A percentile compares a stretch with the other conserved stretches of the same genome.
Conservation (phyloP, 2,888 invertebrate species). For the Ornithoptera alexandrae region DNA sequence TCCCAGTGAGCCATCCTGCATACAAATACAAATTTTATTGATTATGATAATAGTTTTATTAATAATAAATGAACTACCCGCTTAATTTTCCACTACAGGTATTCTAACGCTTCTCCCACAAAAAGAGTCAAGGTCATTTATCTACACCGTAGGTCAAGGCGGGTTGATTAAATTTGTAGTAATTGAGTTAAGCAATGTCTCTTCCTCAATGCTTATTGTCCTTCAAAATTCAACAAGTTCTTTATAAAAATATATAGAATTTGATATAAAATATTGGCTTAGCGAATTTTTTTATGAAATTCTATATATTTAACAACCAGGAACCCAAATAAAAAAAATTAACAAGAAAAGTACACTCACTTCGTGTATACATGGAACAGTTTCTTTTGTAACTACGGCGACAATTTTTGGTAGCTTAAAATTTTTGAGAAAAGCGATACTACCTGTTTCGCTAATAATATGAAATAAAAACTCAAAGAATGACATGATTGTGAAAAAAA, state of each 20-base stretch:
- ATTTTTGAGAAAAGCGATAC: slow-evolving; percentile 34
- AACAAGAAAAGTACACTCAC: slow-evolving; percentile 47
- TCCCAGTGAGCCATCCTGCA: slow-evolving; percentile 57
- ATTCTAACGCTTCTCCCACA: no score
- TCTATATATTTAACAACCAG: no score
- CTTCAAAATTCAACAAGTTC: background rate
- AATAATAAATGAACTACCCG: no score
- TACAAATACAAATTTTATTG: background rate
- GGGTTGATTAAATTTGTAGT: no score
- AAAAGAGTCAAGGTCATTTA: no score
- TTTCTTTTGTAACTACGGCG: slow-evolving; percentile 54
- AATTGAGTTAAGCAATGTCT: background rate
- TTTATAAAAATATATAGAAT: background rate
- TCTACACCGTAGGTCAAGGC: no score
- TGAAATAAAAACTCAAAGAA: slow-evolving; percentile 61
- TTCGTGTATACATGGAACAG: slow-evolving; percentile 49
- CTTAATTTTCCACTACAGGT: no score
- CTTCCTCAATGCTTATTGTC: background rate
- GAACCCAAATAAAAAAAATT: no score
- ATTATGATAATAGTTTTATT: background rate
- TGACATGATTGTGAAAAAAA: slow-evolving; percentile 66
- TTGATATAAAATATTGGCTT: no score
- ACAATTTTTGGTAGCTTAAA: slow-evolving; percentile 49
- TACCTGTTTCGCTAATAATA: slow-evolving; percentile 39
- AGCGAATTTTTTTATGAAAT: no score